A percentile compares a stretch with the other conserved stretches of the same genome.
Conservation (phyloP, 2,888 invertebrate genomes). For the Phalera bucephala region DNA sequence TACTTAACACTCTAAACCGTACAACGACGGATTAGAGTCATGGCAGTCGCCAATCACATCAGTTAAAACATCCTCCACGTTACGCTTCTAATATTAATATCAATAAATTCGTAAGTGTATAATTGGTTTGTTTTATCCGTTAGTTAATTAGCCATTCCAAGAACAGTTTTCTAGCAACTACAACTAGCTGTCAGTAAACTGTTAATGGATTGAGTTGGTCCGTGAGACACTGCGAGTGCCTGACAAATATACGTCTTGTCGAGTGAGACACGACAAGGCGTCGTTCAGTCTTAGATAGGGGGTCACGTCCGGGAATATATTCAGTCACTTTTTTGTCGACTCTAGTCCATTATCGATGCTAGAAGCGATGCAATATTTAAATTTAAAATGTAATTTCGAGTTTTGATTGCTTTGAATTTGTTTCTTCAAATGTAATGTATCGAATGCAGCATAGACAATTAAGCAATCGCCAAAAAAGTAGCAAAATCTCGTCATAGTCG, state of each 20-base stretch:
- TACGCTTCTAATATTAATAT: constrained; percentile 13
- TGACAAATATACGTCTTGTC: not conserved
- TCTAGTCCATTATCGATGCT: too few relatives aligned
- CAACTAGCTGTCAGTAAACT: not conserved
- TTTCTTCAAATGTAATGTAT: too few relatives aligned
- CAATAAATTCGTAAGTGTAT: constrained; percentile 36
- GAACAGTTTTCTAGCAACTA: too few relatives aligned
- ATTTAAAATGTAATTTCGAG: too few relatives aligned
- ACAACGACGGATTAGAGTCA: not conserved
- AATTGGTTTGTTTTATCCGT: not conserved
- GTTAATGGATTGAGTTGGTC: not conserved
- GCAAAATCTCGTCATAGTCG: not conserved
- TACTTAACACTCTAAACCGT: not conserved
- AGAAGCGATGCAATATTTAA: too few relatives aligned
- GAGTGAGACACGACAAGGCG: not conserved
- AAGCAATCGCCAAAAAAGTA: not conserved
- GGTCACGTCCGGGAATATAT: not conserved
- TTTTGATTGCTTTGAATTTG: too few relatives aligned
- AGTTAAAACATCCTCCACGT: not conserved
- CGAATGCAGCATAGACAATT: too few relatives aligned
- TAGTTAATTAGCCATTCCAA: not conserved
- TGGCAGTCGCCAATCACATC: not conserved
- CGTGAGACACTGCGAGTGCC: not conserved
- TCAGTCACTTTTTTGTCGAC: too few relatives aligned
- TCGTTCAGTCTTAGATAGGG: not conserved